These are phyloP conservation scores for Hirtodrosophila trivittata DNA, from an alignment of 2,888 invertebrate genomes.

Conservation along the genomic window DNA sequence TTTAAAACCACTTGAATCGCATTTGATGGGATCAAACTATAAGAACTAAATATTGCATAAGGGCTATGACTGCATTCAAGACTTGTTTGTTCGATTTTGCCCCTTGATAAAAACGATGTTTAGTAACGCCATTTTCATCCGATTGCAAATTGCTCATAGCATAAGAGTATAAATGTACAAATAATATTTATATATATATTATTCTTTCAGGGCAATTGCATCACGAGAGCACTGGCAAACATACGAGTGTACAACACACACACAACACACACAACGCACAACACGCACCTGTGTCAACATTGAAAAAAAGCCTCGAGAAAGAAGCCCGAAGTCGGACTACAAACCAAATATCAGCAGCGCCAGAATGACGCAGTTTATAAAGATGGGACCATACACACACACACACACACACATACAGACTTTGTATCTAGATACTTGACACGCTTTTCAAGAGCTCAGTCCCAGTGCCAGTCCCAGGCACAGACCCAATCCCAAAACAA, in stretches of 20 bases:
- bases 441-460: constrained; percentile 55
- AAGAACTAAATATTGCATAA: too few species aligned
- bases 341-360: constrained; percentile 54
- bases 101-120: too few species aligned
- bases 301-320: constrained; percentile 41
- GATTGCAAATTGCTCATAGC: too few species aligned
- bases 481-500: constrained; percentile 43
- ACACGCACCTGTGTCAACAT: constrained; percentile 81
- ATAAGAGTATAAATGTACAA: background rate
- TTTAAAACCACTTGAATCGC: too few species aligned
- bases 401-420: constrained; percentile 22
- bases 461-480: background rate
- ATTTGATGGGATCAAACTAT: too few species aligned
- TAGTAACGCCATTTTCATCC: too few species aligned
- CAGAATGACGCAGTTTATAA: constrained; percentile 56
- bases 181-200: constrained; percentile 26
- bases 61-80: too few species aligned
- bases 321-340: too few species aligned
- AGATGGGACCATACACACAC: constrained; percentile 41
- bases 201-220: constrained; percentile 53
- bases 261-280: constrained; percentile 62
- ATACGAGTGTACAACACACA: constrained; percentile 29
- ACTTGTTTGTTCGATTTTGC: too few species aligned
- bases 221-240: constrained; percentile 61
- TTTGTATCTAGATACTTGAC: constrained; percentile 73